Base-by-base conservation (phyloP, 2,113 vertebrate genomes). In the Paramisgurnus dabryanus region DNA sequence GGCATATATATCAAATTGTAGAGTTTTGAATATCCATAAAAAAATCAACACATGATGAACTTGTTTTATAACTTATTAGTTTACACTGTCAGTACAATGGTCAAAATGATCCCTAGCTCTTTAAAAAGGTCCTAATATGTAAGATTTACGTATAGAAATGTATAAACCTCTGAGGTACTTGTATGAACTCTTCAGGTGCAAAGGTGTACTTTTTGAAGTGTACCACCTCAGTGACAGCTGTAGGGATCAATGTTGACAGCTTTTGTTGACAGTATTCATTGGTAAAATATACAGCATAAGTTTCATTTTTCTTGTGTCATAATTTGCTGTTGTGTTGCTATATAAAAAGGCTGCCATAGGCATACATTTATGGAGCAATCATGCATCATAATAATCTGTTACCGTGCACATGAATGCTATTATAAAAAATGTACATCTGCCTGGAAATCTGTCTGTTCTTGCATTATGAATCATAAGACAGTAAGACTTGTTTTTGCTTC, bases 321-420 rank as follows among this genome's bases (percentile, higher is more conserved):
- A 17, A 8, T 17, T 43, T 22, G 53, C 55, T 61, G 18, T 34
- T 70, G 68, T 34, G 5, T 75, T 63, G 15, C 41, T 61, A 63
- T 47, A 47, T 49, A 75, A 64, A 75, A 39, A 22, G 49, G 63
- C 5, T 39, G 40, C 60, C 15, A 18, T 39, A 74, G 45, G 17
- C 39, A 74, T 47, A 47, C 11, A 47, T 43, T 74, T 47, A 47
- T 12, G 12, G 49, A 49, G 73, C 60, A 76, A 17, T 7, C 58
- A 39, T 10, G 43, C 73, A 64, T 75, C 49, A 75, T 47, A 10
- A 63, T 47, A 64, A 73, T 64, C 5, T 64, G 22, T 50, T 63
- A 75, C 47, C 58, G 49, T 64, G 22, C 22, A 22, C 73, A 63
- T 34, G 43, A 75, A 64, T 75, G 73, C 13, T 43, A 47, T 74